These are phyloP conservation scores for Diaperis boleti DNA, from an alignment of 2,888 invertebrate species.

Conservation along the genomic window DNA sequence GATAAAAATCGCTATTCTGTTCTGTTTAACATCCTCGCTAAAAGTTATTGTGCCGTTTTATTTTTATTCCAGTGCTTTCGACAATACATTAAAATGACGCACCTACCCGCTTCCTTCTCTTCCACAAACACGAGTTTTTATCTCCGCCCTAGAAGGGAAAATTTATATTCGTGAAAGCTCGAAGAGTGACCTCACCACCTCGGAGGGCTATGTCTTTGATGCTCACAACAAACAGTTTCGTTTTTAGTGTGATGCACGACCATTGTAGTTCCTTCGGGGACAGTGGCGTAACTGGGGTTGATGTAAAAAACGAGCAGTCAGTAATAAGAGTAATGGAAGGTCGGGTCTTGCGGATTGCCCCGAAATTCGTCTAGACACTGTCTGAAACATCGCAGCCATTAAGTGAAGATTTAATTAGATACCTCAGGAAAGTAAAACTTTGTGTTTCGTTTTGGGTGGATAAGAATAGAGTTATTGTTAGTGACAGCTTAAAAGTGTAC, in stretches of 20 bases:
- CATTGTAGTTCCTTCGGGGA: slow-evolving; percentile 38
- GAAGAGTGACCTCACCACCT: slow-evolving; percentile 27
- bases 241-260: slow-evolving; percentile 40
- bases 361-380: too few species aligned
- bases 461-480: too few species aligned
- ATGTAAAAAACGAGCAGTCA: too few species aligned
- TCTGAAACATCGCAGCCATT: too few species aligned
- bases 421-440: too few species aligned
- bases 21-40: slow-evolving; percentile 48
- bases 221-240: slow-evolving; percentile 43
- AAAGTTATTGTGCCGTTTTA: slow-evolving; percentile 50
- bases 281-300: too few species aligned
- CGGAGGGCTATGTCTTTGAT: slow-evolving; percentile 39
- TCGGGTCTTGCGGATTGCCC: too few species aligned
- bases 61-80: slow-evolving; percentile 39
- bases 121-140: slow-evolving; percentile 47
- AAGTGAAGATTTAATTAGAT: too few species aligned
- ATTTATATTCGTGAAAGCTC: slow-evolving; percentile 40
- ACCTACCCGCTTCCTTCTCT: slow-evolving; percentile 44
- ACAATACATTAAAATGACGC: slow-evolving; percentile 49
- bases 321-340: too few species aligned
- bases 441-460: too few species aligned
- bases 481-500: too few species aligned
- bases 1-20: slow-evolving; percentile 54
- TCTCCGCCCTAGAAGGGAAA: slow-evolving; percentile 29